Conservation (phyloP, 2,113 vertebrate genomes). For the Coracopsis vasa region DNA sequence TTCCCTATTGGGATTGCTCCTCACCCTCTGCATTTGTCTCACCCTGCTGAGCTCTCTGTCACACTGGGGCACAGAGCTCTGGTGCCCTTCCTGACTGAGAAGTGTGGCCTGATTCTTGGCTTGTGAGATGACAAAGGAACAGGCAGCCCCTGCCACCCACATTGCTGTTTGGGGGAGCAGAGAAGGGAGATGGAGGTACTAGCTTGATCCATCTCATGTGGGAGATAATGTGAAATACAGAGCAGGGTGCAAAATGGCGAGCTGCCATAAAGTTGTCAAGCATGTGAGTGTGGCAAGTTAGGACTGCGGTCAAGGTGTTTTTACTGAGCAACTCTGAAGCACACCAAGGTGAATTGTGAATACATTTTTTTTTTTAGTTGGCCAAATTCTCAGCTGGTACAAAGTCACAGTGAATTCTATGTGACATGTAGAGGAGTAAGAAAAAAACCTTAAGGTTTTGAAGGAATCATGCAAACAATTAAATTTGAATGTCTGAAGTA, state of each 20-base stretch:
- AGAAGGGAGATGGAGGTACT: neutral
- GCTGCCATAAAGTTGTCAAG: neutral
- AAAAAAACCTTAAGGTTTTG: neutral
- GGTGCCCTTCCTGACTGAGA: neutral
- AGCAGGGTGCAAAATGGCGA: neutral
- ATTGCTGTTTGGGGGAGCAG: neutral
- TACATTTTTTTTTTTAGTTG: neutral
- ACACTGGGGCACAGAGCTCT: neutral
- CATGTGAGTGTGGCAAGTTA: neutral
- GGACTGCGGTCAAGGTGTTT: neutral
- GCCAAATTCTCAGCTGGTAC: neutral
- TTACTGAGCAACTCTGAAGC: neutral
- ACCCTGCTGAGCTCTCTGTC: rapidly evolving
- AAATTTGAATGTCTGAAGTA: neutral
- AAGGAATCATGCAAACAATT: neutral
- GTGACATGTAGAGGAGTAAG: neutral
- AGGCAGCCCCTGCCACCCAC: too few relatives aligned
- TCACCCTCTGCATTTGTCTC: rapidly evolving
- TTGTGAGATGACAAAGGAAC: neutral
- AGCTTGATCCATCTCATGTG: neutral
- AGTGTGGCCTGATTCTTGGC: neutral
- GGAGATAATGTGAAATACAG: neutral
- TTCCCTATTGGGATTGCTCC: rapidly evolving
- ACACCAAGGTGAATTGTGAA: neutral
- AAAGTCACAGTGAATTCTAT: neutral